phyloP scores from a whole-genome alignment of 2,797 vertebrate species.

The Crenuchus spilurus region DNA sequence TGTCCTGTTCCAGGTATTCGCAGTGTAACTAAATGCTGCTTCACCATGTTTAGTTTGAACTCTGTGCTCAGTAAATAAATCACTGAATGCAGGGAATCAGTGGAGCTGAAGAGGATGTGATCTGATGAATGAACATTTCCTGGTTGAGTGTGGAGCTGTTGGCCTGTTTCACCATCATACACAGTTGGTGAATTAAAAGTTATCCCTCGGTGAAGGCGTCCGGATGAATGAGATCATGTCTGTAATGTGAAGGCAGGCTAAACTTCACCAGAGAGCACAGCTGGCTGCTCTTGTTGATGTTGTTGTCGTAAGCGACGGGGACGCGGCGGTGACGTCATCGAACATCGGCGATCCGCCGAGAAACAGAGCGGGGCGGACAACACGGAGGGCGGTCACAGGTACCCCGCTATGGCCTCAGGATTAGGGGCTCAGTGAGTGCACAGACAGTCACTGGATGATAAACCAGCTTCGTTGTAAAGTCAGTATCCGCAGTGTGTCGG shows the following conservation, averaged over 20 bases:
- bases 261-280: not conserved
- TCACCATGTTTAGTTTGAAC: too few relatives aligned
- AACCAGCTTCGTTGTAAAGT: not conserved
- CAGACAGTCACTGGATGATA: not conserved
- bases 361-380: slow-evolving; percentile 8
- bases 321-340: slow-evolving; percentile 40
- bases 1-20: too few relatives aligned
- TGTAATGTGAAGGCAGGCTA: not conserved
- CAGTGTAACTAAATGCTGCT: too few relatives aligned
- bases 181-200: not conserved
- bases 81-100: too few relatives aligned
- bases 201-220: slow-evolving; percentile 6
- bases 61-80: too few relatives aligned
- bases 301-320: slow-evolving; percentile 16
- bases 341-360: slow-evolving; percentile 27
- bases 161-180: not conserved
- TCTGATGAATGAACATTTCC: too few relatives aligned
- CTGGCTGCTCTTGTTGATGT: slow-evolving; percentile 11
- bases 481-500: slow-evolving; percentile 12
- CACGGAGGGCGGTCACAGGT: slow-evolving; percentile 7
- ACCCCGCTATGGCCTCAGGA: slow-evolving; percentile 21
- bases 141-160: not conserved
- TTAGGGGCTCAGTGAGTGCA: not conserved
- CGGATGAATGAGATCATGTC: not conserved
- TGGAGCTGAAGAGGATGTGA: too few relatives aligned